phyloP scores from a whole-genome alignment of 2,113 vertebrate species.

The Melanotaenia duboulayi region DNA sequence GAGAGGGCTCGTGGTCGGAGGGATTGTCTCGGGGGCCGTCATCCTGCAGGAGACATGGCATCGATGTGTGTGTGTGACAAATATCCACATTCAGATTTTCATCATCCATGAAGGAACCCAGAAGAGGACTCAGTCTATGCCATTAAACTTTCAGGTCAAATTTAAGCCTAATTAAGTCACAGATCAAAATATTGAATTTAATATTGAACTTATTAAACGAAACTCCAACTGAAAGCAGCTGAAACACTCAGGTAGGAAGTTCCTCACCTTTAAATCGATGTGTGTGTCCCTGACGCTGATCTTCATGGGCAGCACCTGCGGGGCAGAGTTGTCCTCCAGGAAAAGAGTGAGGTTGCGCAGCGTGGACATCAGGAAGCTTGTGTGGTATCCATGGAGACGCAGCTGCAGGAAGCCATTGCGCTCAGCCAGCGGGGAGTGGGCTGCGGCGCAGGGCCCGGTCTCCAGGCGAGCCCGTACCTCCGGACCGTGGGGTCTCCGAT shows the following conservation, averaged over 20 bases:
- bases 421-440: conserved; percentile 90
- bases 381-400: conserved; percentile 89
- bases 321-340: conserved; percentile 91
- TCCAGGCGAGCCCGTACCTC: conserved; percentile 92
- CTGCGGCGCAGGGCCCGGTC: conserved; percentile 88
- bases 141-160: conserved; percentile 54
- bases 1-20: conserved; percentile 79
- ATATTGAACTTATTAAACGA: neutral
- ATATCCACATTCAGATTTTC: conserved; percentile 30
- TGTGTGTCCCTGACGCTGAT: conserved; percentile 92
- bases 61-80: neutral
- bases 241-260: no score
- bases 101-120: conserved; percentile 16
- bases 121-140: conserved; percentile 29
- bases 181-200: conserved; percentile 42
- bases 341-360: conserved; percentile 93
- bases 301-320: conserved; percentile 95
- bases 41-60: conserved; percentile 82
- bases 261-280: conserved; percentile 90
- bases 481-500: conserved; percentile 62
- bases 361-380: conserved; percentile 92
- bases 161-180: conserved; percentile 47
- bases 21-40: conserved; percentile 86
- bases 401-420: conserved; percentile 96
- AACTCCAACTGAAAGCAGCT: neutral